Percentiles rank a stretch among this genome's conserved stretches.
These are phyloP conservation scores for Pipistrellus pipistrellus DNA, from an alignment of 2,797 vertebrate species.

Conservation along the genomic window DNA sequence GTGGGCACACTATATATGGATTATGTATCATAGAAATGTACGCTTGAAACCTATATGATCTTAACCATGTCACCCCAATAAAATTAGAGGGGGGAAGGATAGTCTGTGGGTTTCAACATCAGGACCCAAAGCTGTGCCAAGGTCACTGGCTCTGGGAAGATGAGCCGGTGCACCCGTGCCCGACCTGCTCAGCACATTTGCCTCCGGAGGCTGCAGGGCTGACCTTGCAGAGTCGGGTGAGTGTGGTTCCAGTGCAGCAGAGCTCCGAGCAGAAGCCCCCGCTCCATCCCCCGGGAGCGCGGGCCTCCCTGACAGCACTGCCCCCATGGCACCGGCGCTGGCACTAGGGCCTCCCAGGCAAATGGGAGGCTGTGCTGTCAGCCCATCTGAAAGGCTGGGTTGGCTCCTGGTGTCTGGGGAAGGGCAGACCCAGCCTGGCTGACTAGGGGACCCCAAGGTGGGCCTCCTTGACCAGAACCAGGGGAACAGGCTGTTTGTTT, in stretches of 20 bases:
- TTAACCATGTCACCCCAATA: background rate
- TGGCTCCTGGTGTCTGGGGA: background rate
- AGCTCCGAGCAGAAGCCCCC: background rate
- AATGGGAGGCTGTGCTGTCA: constrained; percentile 54
- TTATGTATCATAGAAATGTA: background rate
- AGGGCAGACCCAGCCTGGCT: background rate
- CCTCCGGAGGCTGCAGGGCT: background rate
- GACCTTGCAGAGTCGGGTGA: background rate
- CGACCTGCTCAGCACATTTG: background rate
- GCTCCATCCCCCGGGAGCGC: background rate
- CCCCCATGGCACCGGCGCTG: background rate
- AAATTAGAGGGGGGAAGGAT: background rate
- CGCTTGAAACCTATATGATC: background rate
- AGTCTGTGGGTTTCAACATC: rapidly evolving
- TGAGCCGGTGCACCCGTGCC: rapidly evolving
- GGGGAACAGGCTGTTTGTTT: background rate
- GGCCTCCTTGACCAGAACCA: background rate
- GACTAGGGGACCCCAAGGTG: background rate
- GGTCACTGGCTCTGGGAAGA: background rate
- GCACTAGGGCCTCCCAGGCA: background rate
- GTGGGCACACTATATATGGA: background rate
- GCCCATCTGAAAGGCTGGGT: constrained; percentile 10
- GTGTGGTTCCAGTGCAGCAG: background rate
- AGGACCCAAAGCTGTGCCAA: rapidly evolving
- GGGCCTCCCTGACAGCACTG: background rate